Evolutionary conservation across 2,797 vertebrate species (phyloP), one percentile per base, ranked within the genome.

Genomic region (Melanotaenia parkinsoni): DNA sequence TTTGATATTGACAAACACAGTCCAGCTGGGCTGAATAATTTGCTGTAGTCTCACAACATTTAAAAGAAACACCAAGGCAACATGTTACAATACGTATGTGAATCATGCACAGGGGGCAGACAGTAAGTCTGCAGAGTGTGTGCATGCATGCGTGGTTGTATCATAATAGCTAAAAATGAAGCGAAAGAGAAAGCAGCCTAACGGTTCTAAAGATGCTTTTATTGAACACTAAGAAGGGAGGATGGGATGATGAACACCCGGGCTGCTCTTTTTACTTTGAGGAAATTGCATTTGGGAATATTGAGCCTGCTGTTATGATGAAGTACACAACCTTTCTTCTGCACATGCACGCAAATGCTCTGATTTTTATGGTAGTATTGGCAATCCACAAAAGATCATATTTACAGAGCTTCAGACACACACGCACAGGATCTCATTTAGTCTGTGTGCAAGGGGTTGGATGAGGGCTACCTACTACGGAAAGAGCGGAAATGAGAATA

Each of bases 231-330:
- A 86, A 86, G 81, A 83, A 66, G 63, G 51, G 70, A 83, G 62
- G 78, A 72, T 67, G 83, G 82, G 67, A 81, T 86, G 85, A 92
- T 86, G 88, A 89, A 87, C 88, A 93, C 80, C 77, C 84, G 73
- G 84, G 54, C 70, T 65, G 78, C 74, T 86, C 83, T 83, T 87
- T 90, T 90, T 83, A 89, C 88, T 83, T 66, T 5, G 63, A 86
- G 88, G 79, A 92, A 90, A 92, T 93, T 90, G 86, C 88, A 90
- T 93, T 92, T 89, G 77, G 86, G 85, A 90, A 89, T 90, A 92
- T 88, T 87, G 87, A 89, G 86, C 82, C 69, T 82, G 80, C 84
- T 86, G 77, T 67, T 78, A 73, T 86, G 87, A 91, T 88, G 84
- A 91, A 87, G 75, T 68, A 70, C 77, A 84, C 78, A 81, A 77